A percentile compares a stretch with the other conserved stretches of the same genome.
phyloP scores from a whole-genome alignment of 2,113 vertebrate species.

The Perognathus longimembris region DNA sequence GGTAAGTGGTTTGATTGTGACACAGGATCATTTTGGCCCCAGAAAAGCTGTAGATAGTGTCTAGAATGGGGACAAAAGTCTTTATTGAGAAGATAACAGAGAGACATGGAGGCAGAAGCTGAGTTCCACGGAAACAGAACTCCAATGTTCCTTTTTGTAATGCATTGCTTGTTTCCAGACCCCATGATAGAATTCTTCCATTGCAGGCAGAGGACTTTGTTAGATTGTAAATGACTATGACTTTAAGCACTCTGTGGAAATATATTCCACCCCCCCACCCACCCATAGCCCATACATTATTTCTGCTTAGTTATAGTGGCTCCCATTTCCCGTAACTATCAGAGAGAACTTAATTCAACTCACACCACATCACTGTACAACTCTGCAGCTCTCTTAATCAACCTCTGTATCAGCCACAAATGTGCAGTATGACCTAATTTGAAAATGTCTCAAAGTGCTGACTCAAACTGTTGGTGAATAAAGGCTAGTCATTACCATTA shows the following conservation, averaged over 20 bases:
- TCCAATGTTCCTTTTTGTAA: slow-evolving; percentile 61
- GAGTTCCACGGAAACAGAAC: slow-evolving; percentile 59
- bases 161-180: slow-evolving; percentile 81
- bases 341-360: slow-evolving; percentile 87
- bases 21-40: slow-evolving; percentile 43
- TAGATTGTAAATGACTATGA: slow-evolving; percentile 86
- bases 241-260: slow-evolving; percentile 82
- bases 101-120: slow-evolving; percentile 52
- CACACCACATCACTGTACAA: slow-evolving; percentile 86
- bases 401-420: slow-evolving; percentile 88
- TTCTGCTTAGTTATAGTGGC: slow-evolving; percentile 81
- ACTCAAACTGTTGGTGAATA: slow-evolving; percentile 90
- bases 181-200: slow-evolving; percentile 74
- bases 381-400: slow-evolving; percentile 88
- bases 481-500: slow-evolving; percentile 84
- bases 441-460: slow-evolving; percentile 90
- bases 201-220: slow-evolving; percentile 80
- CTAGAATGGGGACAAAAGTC: slow-evolving; percentile 6
- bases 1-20: background rate
- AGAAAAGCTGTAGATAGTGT: slow-evolving; percentile 54
- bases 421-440: slow-evolving; percentile 90
- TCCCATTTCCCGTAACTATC: slow-evolving; percentile 89
- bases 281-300: slow-evolving; percentile 83
- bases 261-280: slow-evolving; percentile 74
- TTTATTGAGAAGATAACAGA: slow-evolving; percentile 73